Evolutionary conservation across 1,140 invertebrate species (phyloP), one percentile per base, ranked within the genome.

Genomic region (Pygmarrhopalites habei): DNA sequence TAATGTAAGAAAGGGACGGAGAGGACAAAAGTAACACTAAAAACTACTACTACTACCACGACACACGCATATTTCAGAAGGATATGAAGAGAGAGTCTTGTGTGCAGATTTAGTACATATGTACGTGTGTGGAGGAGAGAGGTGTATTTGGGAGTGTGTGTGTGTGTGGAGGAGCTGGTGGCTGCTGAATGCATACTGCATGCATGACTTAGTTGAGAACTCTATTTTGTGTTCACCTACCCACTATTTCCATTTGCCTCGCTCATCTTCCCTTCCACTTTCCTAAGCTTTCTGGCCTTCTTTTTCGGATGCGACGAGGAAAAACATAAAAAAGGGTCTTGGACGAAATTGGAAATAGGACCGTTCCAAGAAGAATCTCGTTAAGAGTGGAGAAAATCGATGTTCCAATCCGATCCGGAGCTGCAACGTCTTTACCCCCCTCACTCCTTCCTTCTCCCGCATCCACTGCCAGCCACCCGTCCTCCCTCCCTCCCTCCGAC

Each of bases 281-380:
- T 61, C 28, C 60, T 58, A 49, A 62, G 60, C 55, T 60, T 64
- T 64, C 58, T 52, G 57, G 35, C 46, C 49, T 39, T 62, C 60
- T 65, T 65, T 67, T 65, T 58, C 56, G 47, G 64, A 66, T 66
- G 64, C 62, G 60, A 69, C 65, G 57, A 62, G 64, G 15, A 64
- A 66, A 70, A 71, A 71, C 69, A 71, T 71, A 71, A 71, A 71
- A 70, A 71, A 66, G 69, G 64, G 69, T 71, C 69, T 66, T 71
- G 69, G 62, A 62, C 60, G 66, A 71, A 71, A 71, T 71, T 71
- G 69, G 69, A 71, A 71, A 71, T 71, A 68, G 69, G 32, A 62
- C 69, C 69, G 57, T 66, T 71, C 69, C 69, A 62, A 71, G 69
- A 71, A 71, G n/a, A 71, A 71, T 71, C 69, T 71, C 67, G 69